These are phyloP conservation scores for Rallus crepitans DNA, from an alignment of 2,797 vertebrate genomes.

Conservation along the genomic window DNA sequence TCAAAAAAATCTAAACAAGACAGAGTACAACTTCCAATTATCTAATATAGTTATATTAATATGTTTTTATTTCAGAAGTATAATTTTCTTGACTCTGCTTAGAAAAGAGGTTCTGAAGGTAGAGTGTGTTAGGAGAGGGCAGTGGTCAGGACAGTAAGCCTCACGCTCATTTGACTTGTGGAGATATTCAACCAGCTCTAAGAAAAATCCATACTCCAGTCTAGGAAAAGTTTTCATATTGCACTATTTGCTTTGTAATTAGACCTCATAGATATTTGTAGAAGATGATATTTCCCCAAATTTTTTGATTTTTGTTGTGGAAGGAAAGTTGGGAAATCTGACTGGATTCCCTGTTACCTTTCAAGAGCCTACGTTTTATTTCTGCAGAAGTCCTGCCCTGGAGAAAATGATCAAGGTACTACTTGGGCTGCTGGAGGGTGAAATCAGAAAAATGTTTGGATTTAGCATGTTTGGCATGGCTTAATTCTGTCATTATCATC, in stretches of 20 bases:
- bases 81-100: background rate
- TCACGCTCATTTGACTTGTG: fast-evolving
- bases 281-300: background rate
- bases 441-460: constrained; percentile 71
- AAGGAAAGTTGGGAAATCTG: constrained; percentile 77
- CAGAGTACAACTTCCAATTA: background rate
- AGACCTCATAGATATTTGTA: background rate
- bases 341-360: constrained; percentile 65
- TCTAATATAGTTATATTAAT: background rate
- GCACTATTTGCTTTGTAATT: background rate
- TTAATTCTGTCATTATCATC: constrained; percentile 81
- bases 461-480: constrained; percentile 54
- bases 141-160: background rate
- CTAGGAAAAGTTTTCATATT: background rate
- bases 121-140: background rate
- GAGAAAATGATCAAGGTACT: constrained; percentile 77
- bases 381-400: constrained; percentile 81
- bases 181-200: background rate
- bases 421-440: constrained; percentile 76
- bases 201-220: background rate
- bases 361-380: constrained; percentile 77
- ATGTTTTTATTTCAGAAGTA: background rate
- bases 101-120: background rate
- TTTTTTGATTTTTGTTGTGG: constrained; percentile 57
- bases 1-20: background rate